phyloP scores from a whole-genome alignment of 64 coral and sea anemone species.

The Pocillopora damicornis region DNA sequence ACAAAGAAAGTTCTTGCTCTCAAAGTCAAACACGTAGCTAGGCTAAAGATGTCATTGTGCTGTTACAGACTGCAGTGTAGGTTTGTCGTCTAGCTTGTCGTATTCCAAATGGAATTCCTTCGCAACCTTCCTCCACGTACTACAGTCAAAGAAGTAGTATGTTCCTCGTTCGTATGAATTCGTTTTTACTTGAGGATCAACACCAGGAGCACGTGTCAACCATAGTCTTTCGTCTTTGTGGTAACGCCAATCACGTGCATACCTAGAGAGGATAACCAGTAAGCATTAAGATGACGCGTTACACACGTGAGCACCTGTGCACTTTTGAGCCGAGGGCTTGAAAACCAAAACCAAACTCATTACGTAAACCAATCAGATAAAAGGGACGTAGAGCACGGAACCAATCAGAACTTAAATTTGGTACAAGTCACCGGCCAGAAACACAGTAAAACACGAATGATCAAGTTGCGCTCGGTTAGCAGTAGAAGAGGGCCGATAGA shows the following conservation, averaged over 20 bases:
- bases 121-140: conserved; percentile 83
- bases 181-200: conserved; percentile 89
- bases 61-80: conserved; percentile 64
- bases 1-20: neutral
- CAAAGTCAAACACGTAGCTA: neutral
- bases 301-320: neutral
- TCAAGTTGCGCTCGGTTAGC: no score
- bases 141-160: conserved; percentile 98
- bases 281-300: neutral
- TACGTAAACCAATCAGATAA: no score
- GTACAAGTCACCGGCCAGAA: no score
- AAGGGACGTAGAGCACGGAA: no score
- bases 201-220: conserved; percentile 91
- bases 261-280: conserved; percentile 39
- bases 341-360: no score
- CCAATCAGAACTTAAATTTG: no score
- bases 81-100: conserved; percentile 95
- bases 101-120: conserved; percentile 97
- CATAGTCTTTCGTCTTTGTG: conserved; percentile 96
- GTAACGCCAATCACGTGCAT: conserved; percentile 96
- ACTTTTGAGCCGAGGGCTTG: no score
- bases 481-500: no score
- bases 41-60: conserved; percentile 39
- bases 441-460: no score
- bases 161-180: conserved; percentile 87